These are phyloP conservation scores for Epinephelus malabaricus DNA, from an alignment of 2,797 vertebrate species.

Conservation along the genomic window DNA sequence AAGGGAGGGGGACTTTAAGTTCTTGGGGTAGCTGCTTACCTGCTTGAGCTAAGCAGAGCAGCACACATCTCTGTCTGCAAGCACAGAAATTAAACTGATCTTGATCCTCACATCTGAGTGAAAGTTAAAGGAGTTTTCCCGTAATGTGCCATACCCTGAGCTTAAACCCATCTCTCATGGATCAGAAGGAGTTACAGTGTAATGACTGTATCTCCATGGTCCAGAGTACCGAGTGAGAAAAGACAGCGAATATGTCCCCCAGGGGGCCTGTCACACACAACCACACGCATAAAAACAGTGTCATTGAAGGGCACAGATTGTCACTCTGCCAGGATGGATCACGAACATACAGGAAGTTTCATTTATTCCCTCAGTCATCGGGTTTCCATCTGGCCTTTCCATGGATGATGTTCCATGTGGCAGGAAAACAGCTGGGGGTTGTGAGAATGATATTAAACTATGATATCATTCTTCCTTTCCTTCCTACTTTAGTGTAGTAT, in stretches of 20 bases:
- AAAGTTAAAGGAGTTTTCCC: background rate
- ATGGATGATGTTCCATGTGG: constrained; percentile 59
- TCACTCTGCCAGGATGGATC: constrained; percentile 49
- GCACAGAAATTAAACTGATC: background rate
- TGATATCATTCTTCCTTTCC: constrained; percentile 44
- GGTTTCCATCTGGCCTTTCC: constrained; percentile 71
- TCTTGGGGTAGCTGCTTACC: too few relatives aligned
- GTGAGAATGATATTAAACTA: constrained; percentile 55
- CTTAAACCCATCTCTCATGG: background rate
- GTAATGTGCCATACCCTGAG: background rate
- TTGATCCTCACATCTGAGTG: too few relatives aligned
- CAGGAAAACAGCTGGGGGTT: constrained; percentile 65
- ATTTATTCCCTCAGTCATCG: constrained; percentile 51
- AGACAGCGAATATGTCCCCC: constrained; percentile 17
- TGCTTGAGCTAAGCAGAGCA: too few relatives aligned
- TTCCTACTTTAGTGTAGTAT: constrained; percentile 25
- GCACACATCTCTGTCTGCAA: background rate
- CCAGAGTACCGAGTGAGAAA: constrained; percentile 25
- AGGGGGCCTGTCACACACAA: background rate
- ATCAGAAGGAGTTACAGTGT: constrained; percentile 18
- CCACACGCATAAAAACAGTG: constrained; percentile 24
- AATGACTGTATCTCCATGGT: constrained; percentile 18
- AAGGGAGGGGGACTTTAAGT: too few relatives aligned
- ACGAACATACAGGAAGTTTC: constrained; percentile 51
- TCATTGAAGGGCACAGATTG: constrained; percentile 49